Evolutionary conservation across 2,113 vertebrate genomes (phyloP).

Genomic region (Henicopernis longicauda): DNA sequence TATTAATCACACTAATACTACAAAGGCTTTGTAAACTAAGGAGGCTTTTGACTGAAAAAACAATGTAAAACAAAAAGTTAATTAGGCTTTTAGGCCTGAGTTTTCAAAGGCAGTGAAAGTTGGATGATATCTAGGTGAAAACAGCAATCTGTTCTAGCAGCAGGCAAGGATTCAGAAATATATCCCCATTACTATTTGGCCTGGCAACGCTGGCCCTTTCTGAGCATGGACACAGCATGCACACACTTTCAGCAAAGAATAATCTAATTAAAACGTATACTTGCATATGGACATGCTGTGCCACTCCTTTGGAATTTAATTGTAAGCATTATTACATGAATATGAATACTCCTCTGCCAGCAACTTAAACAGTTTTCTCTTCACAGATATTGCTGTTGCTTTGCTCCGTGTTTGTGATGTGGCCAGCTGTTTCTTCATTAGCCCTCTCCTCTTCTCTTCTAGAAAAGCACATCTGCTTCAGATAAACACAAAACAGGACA

Average conservation of each 20-base stretch:
- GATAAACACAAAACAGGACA: neutral
- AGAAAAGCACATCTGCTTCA: neutral
- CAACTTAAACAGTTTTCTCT: neutral
- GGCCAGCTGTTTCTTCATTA: neutral
- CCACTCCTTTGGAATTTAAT: neutral
- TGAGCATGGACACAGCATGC: neutral
- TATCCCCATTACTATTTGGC: neutral
- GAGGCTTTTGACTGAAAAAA: constrained; percentile 30
- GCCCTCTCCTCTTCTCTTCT: neutral
- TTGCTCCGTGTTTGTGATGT: neutral
- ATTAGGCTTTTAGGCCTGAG: constrained; percentile 10
- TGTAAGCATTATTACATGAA: neutral
- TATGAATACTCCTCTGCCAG: neutral
- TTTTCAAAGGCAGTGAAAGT: constrained; percentile 3
- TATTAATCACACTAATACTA: constrained; percentile 65
- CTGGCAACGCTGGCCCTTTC: neutral
- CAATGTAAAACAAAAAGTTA: constrained; percentile 37
- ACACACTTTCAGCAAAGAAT: neutral
- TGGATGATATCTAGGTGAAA: neutral
- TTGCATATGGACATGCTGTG: neutral
- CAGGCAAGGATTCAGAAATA: neutral
- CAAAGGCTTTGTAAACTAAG: constrained; percentile 39
- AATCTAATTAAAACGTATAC: constrained; percentile 39
- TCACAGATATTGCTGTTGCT: neutral
- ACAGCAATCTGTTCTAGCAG: neutral